A percentile compares a stretch with the other conserved stretches of the same genome.
Conservation (phyloP, 2,113 vertebrate species). For the Eclectus roratus region DNA sequence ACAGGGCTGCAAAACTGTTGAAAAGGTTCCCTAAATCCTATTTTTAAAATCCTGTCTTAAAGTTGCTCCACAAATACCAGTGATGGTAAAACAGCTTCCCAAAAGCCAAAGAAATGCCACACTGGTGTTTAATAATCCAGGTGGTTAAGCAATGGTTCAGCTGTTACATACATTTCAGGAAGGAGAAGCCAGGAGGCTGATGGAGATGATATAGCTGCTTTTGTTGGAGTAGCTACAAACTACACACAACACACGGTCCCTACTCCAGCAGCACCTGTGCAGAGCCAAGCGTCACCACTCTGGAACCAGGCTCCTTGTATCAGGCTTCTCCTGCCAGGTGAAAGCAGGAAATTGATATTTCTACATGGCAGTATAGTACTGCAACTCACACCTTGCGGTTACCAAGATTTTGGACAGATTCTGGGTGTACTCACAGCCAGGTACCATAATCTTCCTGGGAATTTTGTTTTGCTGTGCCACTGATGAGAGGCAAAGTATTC, state of each 20-base stretch:
- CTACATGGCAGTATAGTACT: background rate
- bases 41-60: background rate
- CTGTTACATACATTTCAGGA: background rate
- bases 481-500: background rate
- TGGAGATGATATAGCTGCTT: background rate
- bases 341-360: background rate
- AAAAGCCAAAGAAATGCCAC: background rate
- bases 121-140: background rate
- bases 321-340: background rate
- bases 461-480: background rate
- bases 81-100: background rate
- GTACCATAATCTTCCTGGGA: background rate
- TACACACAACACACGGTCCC: accelerated
- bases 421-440: background rate
- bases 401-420: background rate
- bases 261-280: background rate
- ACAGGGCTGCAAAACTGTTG: background rate
- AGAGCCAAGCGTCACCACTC: background rate
- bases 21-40: background rate
- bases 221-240: background rate
- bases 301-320: accelerated
- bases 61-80: background rate
- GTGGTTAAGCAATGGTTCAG: background rate
- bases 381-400: accelerated
- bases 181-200: background rate